Evolutionary conservation across 1,140 invertebrate genomes (phyloP).

Genomic region (Drosophila novamexicana): DNA sequence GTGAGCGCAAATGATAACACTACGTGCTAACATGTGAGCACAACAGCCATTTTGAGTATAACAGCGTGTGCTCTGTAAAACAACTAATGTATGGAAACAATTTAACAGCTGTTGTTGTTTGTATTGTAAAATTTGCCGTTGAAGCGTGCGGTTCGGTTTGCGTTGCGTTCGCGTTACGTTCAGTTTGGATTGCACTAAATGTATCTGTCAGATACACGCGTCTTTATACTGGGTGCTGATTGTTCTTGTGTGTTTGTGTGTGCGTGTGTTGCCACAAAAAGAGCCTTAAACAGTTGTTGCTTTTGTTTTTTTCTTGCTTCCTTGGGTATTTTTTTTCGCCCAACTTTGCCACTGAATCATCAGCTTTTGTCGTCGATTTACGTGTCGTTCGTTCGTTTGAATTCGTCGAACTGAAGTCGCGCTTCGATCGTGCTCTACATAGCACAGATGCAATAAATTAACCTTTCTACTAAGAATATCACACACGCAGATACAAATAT

Average conservation of each 20-base stretch:
- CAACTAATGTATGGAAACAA: slow-evolving; percentile 8
- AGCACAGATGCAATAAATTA: slow-evolving; percentile 48
- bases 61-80: slow-evolving; percentile 11
- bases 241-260: not conserved
- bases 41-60: slow-evolving; percentile 43
- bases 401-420: slow-evolving; percentile 33
- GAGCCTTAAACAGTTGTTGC: slow-evolving; percentile 34
- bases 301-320: slow-evolving; percentile 20
- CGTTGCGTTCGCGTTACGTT: slow-evolving; percentile 37
- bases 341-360: slow-evolving; percentile 34
- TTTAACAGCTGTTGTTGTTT: slow-evolving; percentile 55
- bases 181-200: slow-evolving; percentile 35
- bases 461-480: slow-evolving; percentile 12
- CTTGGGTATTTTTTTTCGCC: slow-evolving; percentile 18
- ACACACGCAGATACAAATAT: slow-evolving; percentile 2
- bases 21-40: not conserved
- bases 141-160: slow-evolving; percentile 56
- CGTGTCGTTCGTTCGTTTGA: slow-evolving; percentile 7
- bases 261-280: slow-evolving; percentile 24
- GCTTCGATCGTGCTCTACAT: slow-evolving; percentile 66
- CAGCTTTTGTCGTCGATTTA: slow-evolving; percentile 1
- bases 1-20: slow-evolving; percentile 34
- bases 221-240: slow-evolving; percentile 28
- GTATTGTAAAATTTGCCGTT: slow-evolving; percentile 64
- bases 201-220: slow-evolving; percentile 52